Percentiles rank a stretch among this genome's conserved stretches.
phyloP scores from a whole-genome alignment of 2,797 vertebrate genomes.

The Furcifer pardalis region DNA sequence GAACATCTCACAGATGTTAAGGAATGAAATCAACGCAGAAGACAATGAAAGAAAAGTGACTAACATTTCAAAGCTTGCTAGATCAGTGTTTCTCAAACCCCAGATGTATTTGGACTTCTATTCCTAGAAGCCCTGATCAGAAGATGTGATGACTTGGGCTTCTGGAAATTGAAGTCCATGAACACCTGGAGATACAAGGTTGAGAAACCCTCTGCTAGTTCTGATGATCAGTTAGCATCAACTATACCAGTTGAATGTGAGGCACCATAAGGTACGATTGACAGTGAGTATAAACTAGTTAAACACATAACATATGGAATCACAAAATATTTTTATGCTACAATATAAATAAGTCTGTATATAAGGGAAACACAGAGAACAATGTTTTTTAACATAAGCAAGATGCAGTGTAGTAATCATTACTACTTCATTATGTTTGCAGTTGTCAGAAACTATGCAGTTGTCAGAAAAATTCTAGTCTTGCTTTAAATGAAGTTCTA shows the following conservation, averaged over 20 bases:
- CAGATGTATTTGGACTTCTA: no score
- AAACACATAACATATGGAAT: not conserved
- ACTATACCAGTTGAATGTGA: not conserved
- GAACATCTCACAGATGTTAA: rapidly evolving
- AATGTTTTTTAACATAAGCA: not conserved
- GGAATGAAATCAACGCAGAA: not conserved
- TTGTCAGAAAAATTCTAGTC: no score
- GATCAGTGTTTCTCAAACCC: no score
- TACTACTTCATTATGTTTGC: not conserved
- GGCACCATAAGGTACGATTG: not conserved
- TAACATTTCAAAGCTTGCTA: not conserved
- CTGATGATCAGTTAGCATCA: not conserved
- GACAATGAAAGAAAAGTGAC: not conserved
- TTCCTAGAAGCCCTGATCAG: no score
- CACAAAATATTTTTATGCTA: not conserved
- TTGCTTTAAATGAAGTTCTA: no score
- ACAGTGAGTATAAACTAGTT: not conserved
- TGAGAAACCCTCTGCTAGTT: no score
- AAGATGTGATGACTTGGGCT: no score
- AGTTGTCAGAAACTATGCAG: no score
- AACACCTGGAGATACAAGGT: no score
- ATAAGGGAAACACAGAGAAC: not conserved
- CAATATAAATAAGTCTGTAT: not conserved
- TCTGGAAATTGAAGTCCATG: no score
- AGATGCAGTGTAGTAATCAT: no score